Base-by-base conservation (phyloP, 2,888 invertebrate genomes). In the Formica aserva region DNA sequence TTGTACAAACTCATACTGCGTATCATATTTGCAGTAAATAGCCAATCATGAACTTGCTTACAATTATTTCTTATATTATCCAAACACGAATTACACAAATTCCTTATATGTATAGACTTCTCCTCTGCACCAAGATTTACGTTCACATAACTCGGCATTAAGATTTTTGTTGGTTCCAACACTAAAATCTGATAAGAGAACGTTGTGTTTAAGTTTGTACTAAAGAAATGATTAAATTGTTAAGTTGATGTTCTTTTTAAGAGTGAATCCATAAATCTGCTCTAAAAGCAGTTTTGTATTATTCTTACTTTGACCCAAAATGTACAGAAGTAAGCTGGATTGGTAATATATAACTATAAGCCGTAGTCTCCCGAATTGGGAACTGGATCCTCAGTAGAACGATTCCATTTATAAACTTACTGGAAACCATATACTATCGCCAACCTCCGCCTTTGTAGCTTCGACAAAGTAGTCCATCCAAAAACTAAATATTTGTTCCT, bases 391-490 rank as follows among this genome's bases (percentile, higher is more conserved):
- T 86, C 86, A 84, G 87, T 85, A 88, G 85, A 90, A 87, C 88
- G 88, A 91, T 91, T 87, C 87, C 87, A 87, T 88, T 87, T 86
- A 85, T 88, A 85, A 89, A 94, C 96, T 96, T 95, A 98, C 97
- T 63, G 99, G 99, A 96, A 99, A 99, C 89, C 98, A 96, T 91
- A 99, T 98, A 91, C 96, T 97, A 94, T 98, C 97, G 83, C 97
- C 97, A 91, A 97, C 96, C 90, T 97, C 97, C 83, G 96, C 96
- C 93, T 98, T 98, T 41, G 98, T 98, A 15, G 99, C 99, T 95
- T 99, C 99, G 55, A 98, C 96, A 95, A 99, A 99, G 95, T 98
- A 99, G 93, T 99, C 99, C 97, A 99, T 98, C 99, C 99, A 99
- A 95, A 99, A 99, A 89, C 97, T 96, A 94, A 99, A 99, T 0